phyloP scores from a whole-genome alignment of 2,888 invertebrate genomes.

The Ormyrus rosae region DNA sequence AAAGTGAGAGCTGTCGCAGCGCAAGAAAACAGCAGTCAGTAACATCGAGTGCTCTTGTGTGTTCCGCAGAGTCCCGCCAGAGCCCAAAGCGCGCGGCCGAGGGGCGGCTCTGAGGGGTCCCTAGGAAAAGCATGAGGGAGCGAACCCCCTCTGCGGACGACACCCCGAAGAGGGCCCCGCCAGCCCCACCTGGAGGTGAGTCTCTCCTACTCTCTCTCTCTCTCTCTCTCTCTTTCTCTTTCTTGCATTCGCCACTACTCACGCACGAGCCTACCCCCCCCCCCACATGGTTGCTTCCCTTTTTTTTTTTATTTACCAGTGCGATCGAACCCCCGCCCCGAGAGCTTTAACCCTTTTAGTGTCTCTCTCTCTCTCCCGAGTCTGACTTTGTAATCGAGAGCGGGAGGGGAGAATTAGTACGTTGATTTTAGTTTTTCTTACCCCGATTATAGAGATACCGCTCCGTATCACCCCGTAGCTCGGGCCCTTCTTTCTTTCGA shows the following conservation, averaged over 20 bases:
- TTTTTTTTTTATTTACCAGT: background rate
- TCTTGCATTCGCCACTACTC: too few species aligned
- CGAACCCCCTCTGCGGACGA: slow-evolving; percentile 75
- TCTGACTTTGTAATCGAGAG: too few species aligned
- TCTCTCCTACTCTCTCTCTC: slow-evolving; percentile 49
- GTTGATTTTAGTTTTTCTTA: too few species aligned
- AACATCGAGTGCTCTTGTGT: too few species aligned
- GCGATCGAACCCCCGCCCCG: slow-evolving; percentile 1
- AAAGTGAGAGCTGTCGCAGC: too few species aligned
- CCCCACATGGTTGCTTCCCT: too few species aligned
- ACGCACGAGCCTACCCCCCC: too few species aligned
- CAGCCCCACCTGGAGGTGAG: slow-evolving; percentile 73
- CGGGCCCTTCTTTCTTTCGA: background rate
- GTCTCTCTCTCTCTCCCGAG: background rate
- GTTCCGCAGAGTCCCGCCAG: slow-evolving; percentile 55
- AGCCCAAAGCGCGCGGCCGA: slow-evolving; percentile 62
- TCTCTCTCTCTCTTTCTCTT: background rate
- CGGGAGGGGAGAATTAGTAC: too few species aligned
- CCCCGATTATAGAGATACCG: too few species aligned
- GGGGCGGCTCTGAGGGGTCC: slow-evolving; percentile 66
- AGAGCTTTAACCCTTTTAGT: slow-evolving; percentile 24
- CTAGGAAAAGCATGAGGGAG: slow-evolving; percentile 72
- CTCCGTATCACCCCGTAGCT: too few species aligned
- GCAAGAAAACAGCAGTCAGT: too few species aligned
- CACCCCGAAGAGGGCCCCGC: slow-evolving; percentile 74